Conservation (phyloP, 2,113 vertebrate genomes). For the Bubo blakistoni region DNA sequence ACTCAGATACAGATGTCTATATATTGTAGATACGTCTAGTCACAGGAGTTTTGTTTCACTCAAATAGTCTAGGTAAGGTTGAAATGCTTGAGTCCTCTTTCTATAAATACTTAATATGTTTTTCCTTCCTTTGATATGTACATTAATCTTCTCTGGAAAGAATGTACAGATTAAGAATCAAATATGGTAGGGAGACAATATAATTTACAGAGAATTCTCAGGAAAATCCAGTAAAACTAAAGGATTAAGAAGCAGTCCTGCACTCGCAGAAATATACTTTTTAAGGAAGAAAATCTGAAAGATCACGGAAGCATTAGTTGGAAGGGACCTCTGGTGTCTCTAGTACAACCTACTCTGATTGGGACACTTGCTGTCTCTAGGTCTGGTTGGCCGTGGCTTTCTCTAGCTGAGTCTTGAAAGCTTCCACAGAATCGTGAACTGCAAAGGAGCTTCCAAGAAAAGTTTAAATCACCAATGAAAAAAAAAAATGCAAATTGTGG, state of each 20-base stretch:
- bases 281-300: background rate
- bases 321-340: background rate
- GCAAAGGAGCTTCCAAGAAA: background rate
- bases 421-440: background rate
- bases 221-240: background rate
- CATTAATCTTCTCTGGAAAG: background rate
- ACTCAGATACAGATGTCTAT: background rate
- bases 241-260: background rate
- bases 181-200: background rate
- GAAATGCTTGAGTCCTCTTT: background rate
- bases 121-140: background rate
- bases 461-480: background rate
- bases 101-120: background rate
- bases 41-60: background rate
- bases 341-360: background rate
- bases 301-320: background rate
- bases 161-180: background rate
- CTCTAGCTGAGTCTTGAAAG: background rate
- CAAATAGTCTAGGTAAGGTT: background rate
- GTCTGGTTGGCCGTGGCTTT: fast-evolving
- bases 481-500: background rate
- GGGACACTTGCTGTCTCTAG: background rate
- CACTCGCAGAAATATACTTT: background rate
- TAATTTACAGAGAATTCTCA: background rate
- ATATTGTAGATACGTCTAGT: background rate